Evolutionary conservation across 2,888 invertebrate genomes (phyloP), one percentile per base, ranked within the genome.

Genomic region (Mactromeris polynyma): DNA sequence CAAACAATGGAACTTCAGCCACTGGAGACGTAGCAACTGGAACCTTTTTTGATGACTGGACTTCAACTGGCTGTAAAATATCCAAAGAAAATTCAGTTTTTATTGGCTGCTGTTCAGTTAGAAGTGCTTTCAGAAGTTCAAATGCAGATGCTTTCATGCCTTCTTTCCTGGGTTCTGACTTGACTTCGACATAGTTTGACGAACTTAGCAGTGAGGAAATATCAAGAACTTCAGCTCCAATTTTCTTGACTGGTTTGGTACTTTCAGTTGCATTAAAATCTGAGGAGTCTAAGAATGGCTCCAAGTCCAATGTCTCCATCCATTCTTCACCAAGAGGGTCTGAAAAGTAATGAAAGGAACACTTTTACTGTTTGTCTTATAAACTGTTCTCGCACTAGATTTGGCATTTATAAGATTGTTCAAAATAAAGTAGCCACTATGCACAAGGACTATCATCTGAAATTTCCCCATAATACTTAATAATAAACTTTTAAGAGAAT

Each of bases 251-350:
- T 19, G 33, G 51, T 31, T 19, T n/a, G 40, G 19, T 42, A n/a
- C 0, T 21, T 46, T 46, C 83, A 26, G 64, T 46, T 78, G 42
- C 81, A 40, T 42, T 69, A 69, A 9, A 82, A 36, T 78, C 79
- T 51, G 79, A 58, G 42, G 58, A 81, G 21, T 93, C 93, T 9
- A 95, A 86, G 40, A 93, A 90, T 46, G 93, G 90, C 31, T 89
- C 85, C 46, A 95, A 54, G 83, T 94, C 94, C 9, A 92, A 85
- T 38, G 91, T 94, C 69, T 95, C 95, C 95, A 95, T 95, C 95
- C 95, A 95, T 38, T 94, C 94, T 69, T 90, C 89, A 54, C 93
- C 92, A 46, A 95, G 89, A 17, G 93, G 90, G 91, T 94, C 95
- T 95, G 93, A 85, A 93, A 91, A 58, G 38, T 85, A 21, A 82